Evolutionary conservation across 2,888 invertebrate species (phyloP), one percentile per base, ranked within the genome.

Genomic region (Dasysyrphus albostriatus): DNA sequence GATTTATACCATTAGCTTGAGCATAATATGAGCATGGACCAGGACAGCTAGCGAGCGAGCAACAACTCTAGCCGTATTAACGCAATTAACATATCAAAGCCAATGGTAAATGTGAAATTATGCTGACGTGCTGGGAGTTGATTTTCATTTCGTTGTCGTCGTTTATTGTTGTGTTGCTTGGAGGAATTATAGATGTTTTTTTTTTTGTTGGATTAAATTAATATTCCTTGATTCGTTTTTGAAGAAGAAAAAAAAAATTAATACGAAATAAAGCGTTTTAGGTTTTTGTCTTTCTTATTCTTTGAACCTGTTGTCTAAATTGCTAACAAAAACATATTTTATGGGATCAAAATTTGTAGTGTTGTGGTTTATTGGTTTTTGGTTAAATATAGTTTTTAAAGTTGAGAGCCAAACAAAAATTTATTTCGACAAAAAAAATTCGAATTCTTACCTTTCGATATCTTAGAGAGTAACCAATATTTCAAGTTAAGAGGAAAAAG

Each of bases 1-100:
- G 87, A 87, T 87, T 83, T 87, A 87, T 87, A 79, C 87, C 65
- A 87, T 87, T 83, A 79, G 58, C 39, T 10, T 19, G 37, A 39
- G 7, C 44, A 51, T 24, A 24, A n/a, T 24, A 24, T 39, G 63
- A 58, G 9, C 34, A 34, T 16, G 72, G 73, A 73, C 49, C 49
- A 65, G 75, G 42, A 59, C 44, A 54, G 51, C 49, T 47, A 73
- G 16, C 59, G 34, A 37, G n/a, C n/a, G n/a, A n/a, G n/a, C n/a
- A n/a, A 2, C 34, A 10, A 16, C 39, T 37, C 14, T 37, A n/a
- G 39, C 8, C 19, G 16, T 59, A 87, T 87, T 87, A 87, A 79
- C 16, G 49, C 69, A 54, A 69, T 69, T 69, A 69, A 69, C 87
- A 87, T 87, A 87, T 87, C 87, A 87, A 87, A 83, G 83, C 75